A percentile compares a stretch with the other conserved stretches of the same genome.
Evolutionary conservation across 2,113 vertebrate genomes (phyloP).

Genomic region (Polypterus bichir): DNA sequence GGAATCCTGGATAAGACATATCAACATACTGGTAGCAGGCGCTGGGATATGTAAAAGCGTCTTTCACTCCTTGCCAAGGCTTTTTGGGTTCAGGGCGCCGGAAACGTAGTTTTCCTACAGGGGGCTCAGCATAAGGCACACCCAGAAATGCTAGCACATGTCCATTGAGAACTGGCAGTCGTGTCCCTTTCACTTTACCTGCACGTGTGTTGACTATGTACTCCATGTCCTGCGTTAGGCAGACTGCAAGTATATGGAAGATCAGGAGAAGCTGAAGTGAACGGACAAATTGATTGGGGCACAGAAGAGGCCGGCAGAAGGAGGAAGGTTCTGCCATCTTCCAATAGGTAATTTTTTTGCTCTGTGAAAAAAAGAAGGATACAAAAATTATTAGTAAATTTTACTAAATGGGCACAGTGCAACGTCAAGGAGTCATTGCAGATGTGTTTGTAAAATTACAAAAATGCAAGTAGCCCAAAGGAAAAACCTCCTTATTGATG

Average conservation of each 20-base stretch:
- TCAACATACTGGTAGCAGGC: conserved; percentile 75
- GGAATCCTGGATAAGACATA: conserved; percentile 66
- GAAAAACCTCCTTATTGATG: too few species aligned
- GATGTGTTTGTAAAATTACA: too few species aligned
- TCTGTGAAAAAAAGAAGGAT: too few species aligned
- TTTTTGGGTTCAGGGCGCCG: conserved; percentile 55
- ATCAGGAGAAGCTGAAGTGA: conserved; percentile 12
- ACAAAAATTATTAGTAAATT: too few species aligned
- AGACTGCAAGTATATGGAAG: conserved; percentile 24
- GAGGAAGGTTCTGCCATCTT: too few species aligned
- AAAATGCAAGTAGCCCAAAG: too few species aligned
- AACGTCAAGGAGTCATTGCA: too few species aligned
- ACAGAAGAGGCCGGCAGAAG: too few species aligned
- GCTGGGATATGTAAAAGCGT: conserved; percentile 52
- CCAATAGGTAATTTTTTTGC: too few species aligned
- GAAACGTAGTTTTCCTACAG: conserved; percentile 61
- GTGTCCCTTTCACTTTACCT: conserved; percentile 57
- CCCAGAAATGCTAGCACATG: conserved; percentile 68
- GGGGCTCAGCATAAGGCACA: conserved; percentile 74
- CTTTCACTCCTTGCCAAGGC: conserved; percentile 51
- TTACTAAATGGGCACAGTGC: too few species aligned
- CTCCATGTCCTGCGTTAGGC: conserved; percentile 44
- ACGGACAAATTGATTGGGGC: neutral
- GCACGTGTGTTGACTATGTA: conserved; percentile 45
- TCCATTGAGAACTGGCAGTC: conserved; percentile 38